Conservation (phyloP, 2,113 vertebrate species). For the Phrynosoma platyrhinos region DNA sequence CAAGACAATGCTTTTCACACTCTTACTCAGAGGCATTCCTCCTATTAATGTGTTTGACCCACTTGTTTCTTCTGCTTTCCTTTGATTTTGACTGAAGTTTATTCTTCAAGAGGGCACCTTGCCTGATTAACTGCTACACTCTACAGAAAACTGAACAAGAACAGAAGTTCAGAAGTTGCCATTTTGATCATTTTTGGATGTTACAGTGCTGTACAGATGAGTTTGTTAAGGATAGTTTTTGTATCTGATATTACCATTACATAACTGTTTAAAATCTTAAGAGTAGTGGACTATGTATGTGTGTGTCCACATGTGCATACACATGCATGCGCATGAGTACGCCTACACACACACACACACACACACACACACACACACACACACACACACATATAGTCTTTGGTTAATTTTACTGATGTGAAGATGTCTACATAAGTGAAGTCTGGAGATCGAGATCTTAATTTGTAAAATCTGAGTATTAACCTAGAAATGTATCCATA, state of each 20-base stretch:
- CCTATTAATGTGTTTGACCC: slow-evolving; percentile 38
- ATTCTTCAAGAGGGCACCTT: slow-evolving; percentile 42
- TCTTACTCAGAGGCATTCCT: background rate
- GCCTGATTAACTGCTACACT: slow-evolving; percentile 4
- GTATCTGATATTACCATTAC: background rate
- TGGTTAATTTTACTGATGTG: too few species aligned
- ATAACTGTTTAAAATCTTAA: background rate
- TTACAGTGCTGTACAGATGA: background rate
- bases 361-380: too few species aligned
- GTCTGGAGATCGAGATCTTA: too few species aligned
- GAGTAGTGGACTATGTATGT: background rate
- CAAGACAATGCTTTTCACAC: slow-evolving; percentile 16
- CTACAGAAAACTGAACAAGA: slow-evolving; percentile 47
- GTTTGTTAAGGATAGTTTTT: background rate
- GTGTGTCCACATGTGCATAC: too few species aligned
- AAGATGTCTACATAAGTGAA: too few species aligned
- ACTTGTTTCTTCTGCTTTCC: slow-evolving; percentile 48
- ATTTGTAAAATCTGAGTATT: too few species aligned
- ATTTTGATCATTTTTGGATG: slow-evolving; percentile 25
- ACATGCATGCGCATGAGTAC: too few species aligned
- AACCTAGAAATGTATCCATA: too few species aligned
- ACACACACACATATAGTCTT: too few species aligned
- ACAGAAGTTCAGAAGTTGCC: background rate
- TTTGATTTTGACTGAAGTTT: slow-evolving; percentile 44
- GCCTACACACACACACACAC: too few species aligned